Conservation (phyloP, 2,888 invertebrate species). For the Danaus chrysippus region DNA sequence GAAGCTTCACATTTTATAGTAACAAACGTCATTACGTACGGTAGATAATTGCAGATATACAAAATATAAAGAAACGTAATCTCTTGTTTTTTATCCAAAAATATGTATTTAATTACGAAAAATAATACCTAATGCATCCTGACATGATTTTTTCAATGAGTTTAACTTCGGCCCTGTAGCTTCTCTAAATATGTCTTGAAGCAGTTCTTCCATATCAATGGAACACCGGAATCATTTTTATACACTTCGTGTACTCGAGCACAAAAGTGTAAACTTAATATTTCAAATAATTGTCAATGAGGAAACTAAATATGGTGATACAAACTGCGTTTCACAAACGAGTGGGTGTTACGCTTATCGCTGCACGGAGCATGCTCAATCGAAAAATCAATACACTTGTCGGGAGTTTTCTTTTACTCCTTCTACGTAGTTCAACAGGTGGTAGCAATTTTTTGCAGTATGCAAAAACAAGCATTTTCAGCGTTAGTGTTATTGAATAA, state of each 20-base stretch:
- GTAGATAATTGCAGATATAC: no score
- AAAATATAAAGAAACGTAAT: no score
- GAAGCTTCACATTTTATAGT: no score
- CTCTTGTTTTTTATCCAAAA: no score
- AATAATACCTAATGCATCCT: constrained; percentile 89
- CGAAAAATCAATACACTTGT: constrained; percentile 64
- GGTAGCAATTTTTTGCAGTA: constrained; percentile 23
- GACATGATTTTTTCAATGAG: constrained; percentile 88
- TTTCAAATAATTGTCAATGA: constrained; percentile 1
- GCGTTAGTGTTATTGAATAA: background rate
- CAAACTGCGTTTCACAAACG: constrained; percentile 34
- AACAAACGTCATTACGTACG: no score
- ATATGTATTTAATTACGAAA: background rate
- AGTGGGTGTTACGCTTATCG: constrained; percentile 57
- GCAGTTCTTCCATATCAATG: constrained; percentile 89
- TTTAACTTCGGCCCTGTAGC: constrained; percentile 88
- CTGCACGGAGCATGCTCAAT: constrained; percentile 65
- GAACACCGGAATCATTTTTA: constrained; percentile 34
- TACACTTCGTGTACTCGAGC: constrained; percentile 3
- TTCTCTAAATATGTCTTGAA: constrained; percentile 91
- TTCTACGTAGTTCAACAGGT: constrained; percentile 56
- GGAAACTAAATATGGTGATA: constrained; percentile 6
- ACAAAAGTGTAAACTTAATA: background rate
- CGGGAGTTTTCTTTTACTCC: constrained; percentile 26
- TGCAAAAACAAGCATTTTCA: background rate